phyloP scores from a whole-genome alignment of 1,140 invertebrate genomes.

The Nixonia krombeini region DNA sequence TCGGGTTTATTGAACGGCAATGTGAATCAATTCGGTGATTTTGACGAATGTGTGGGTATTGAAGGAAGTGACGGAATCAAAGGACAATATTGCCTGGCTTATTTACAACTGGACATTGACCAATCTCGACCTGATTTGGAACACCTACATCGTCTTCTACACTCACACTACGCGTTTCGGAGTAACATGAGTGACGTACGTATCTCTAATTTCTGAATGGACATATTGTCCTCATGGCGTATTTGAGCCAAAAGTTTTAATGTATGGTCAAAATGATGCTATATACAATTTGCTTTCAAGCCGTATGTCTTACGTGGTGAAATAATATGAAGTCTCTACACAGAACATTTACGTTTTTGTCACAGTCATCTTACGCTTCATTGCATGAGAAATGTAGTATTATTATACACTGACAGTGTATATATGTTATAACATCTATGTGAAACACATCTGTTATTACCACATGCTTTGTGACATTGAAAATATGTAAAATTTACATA shows the following conservation, averaged over 20 bases:
- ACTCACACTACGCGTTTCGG: conserved; percentile 76
- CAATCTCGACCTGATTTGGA: conserved; percentile 70
- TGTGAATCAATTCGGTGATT: conserved; percentile 77
- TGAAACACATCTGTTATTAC: no score
- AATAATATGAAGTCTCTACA: no score
- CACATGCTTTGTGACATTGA: no score
- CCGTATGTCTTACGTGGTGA: no score
- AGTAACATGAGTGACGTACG: conserved; percentile 78
- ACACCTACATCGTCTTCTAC: conserved; percentile 73
- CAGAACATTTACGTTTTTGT: no score
- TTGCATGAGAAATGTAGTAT: no score
- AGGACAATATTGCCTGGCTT: conserved; percentile 77
- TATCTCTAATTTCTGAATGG: conserved; percentile 51
- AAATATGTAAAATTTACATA: no score
- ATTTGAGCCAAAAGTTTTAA: conserved; percentile 14
- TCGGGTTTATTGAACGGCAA: conserved; percentile 77
- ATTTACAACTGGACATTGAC: conserved; percentile 72
- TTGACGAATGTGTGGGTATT: conserved; percentile 74
- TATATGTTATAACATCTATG: no score
- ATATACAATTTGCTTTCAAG: conserved; percentile 9
- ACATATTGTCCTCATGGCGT: conserved; percentile 20
- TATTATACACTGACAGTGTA: no score
- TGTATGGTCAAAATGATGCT: background rate
- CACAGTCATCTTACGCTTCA: no score
- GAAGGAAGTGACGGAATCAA: conserved; percentile 64